Conservation (phyloP, 2,113 vertebrate species). For the Melierax canorus region DNA sequence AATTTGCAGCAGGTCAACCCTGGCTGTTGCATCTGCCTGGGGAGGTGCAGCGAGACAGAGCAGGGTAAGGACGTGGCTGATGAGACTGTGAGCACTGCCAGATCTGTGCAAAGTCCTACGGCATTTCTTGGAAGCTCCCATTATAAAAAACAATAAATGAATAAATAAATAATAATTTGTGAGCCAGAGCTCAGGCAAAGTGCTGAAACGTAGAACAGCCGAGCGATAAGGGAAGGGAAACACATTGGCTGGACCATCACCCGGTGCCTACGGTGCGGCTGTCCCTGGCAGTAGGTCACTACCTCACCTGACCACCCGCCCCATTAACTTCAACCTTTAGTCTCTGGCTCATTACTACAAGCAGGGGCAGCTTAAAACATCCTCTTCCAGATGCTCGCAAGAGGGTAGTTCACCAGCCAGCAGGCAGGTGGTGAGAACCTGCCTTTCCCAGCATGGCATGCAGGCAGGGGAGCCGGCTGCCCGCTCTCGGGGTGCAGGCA, state of each 20-base stretch:
- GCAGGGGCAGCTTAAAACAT: background rate
- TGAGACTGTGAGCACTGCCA: background rate
- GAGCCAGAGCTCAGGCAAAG: constrained; percentile 36
- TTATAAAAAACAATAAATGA: background rate
- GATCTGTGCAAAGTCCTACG: constrained; percentile 20
- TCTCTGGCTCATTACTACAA: background rate
- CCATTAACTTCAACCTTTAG: constrained; percentile 52
- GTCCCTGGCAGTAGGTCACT: constrained; percentile 42
- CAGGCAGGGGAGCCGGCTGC: background rate
- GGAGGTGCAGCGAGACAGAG: background rate
- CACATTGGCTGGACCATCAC: background rate
- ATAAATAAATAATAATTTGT: background rate
- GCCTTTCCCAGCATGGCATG: accelerated
- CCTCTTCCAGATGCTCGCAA: background rate
- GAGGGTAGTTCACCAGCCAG: background rate
- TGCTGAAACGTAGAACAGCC: constrained; percentile 18
- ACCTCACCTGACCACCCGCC: constrained; percentile 33
- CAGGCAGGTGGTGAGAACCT: background rate
- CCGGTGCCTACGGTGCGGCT: background rate
- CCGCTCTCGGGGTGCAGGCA: accelerated
- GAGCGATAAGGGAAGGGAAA: constrained; percentile 7
- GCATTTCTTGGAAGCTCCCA: constrained; percentile 15
- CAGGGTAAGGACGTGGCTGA: background rate
- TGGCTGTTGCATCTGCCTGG: background rate
- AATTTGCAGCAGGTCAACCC: background rate